Evolutionary conservation across 2,888 invertebrate species (phyloP).

Genomic region (Lithophane semibrunnea): DNA sequence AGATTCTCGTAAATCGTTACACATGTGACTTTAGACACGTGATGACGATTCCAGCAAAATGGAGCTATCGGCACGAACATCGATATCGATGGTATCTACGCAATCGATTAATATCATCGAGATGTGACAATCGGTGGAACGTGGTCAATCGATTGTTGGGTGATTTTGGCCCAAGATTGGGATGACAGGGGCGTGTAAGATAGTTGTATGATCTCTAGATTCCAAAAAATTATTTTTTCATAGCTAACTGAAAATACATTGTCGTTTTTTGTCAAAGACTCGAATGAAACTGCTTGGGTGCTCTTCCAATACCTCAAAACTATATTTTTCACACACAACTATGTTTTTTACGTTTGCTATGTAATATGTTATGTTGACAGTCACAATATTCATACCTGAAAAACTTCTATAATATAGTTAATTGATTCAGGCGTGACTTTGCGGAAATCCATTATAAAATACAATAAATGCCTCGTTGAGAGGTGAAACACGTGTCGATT

Average conservation of each 20-base stretch:
- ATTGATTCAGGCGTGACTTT: too few species aligned
- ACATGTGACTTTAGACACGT: conserved; percentile 50
- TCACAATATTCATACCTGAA: not conserved
- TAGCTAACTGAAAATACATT: not conserved
- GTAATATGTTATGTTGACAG: not conserved
- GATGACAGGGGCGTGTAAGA: not conserved
- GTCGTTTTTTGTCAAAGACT: not conserved
- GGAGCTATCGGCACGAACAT: conserved; percentile 59
- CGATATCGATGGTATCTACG: conserved; percentile 45
- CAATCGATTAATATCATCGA: conserved; percentile 45
- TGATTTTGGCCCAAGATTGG: conserved; percentile 55
- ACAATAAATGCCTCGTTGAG: too few species aligned
- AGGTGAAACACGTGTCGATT: too few species aligned
- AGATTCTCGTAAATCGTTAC: conserved; percentile 50
- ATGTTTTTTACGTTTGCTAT: not conserved
- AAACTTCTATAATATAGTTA: not conserved
- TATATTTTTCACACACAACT: not conserved
- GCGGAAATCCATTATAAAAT: too few species aligned
- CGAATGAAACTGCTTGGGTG: not conserved
- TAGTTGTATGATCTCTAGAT: not conserved
- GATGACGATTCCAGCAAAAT: conserved; percentile 30
- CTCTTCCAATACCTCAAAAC: not conserved
- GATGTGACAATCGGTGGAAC: conserved; percentile 62
- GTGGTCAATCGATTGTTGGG: conserved; percentile 60
- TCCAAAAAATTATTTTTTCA: not conserved